Base-by-base conservation (phyloP, 2,888 invertebrate genomes). In the Osmoderma eremita region DNA sequence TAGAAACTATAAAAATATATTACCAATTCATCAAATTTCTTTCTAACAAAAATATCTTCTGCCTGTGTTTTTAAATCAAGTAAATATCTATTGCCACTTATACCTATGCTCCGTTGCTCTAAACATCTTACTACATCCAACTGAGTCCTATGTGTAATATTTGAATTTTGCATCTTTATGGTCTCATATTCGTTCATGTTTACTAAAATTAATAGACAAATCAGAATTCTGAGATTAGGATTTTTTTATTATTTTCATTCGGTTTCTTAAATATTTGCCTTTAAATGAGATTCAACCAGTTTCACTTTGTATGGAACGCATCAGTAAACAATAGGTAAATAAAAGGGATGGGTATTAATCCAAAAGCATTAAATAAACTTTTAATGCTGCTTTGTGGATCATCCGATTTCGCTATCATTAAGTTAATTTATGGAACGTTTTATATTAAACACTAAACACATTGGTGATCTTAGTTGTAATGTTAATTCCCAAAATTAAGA, bases 11-110 rank as follows among this genome's bases (percentile, higher is more conserved):
- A 41, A 17, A n/a, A 22, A 30, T 30, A 30, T 30, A 30, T 81
- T 80, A 90, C 90, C 83, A 88, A 84, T 80, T 88, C 89, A 75
- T 86, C 84, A 71, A 86, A 84, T 75, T 79, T 77, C 71, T 88
- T 89, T 72, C 85, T 82, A 15, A 90, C 86, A 69, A 90, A 83
- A 72, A 86, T 86, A 74, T 87, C 88, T 78, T 90, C 90, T n/a
- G 90, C 90, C 36, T 67, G 71, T 12, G 73, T 69, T 67, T 74
- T 69, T 30, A 74, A 63, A 48, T 71, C 63, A 20, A 65, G 67
- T 8, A 65, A 38, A 20, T 63, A 42, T 49, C 22, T 45, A 45
- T 50, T 63, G n/a, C 24, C 15, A 15, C 58, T 67, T 22, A 17
- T 15, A 48, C 76, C 78, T 67, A 71, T 68, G 53, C 70, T 73